Base-by-base conservation (phyloP, 1,140 invertebrate genomes). In the Drosophila melanogaster region DNA sequence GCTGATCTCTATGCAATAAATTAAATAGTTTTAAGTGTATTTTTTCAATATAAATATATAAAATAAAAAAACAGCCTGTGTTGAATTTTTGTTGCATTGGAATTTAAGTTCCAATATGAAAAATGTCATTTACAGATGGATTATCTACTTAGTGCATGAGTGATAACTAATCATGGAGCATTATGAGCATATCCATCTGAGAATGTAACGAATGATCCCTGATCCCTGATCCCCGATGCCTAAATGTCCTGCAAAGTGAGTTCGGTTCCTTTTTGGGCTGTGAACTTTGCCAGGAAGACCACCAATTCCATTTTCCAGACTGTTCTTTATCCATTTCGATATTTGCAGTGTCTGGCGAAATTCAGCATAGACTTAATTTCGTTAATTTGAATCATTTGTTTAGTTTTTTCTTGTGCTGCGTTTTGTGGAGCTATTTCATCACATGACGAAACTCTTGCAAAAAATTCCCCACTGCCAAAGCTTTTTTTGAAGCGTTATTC, bases 341-440 rank as follows among this genome's bases (percentile, higher is more conserved):
- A 41, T 24, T 72, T 71, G 49, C 44, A 30, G 14, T 11, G 11
- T 2, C 14, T 44, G 37, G 37, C 3, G 65, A 71, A 72, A 72
- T 43, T n/a, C 30, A 14, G 10, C 15, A 30, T 51, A n/a, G 11
- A 37, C 0, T 12, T 0, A 30, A 30, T 43, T 24, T 24, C 53
- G 30, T 57, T 11, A 30, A 19, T 11, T 47, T 62, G 19, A 11
- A 26, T 38, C 43, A 61, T 15, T 40, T 7, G 22, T 2, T 2
- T 46, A 11, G 14, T 7, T 22, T 33, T 10, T 5, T 57, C 19
- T n/a, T n/a, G n/a, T 51, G 19, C 19, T 26, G 2, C 1, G 1
- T 47, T 47, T 47, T 12, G 22, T 2, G 17, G 2, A 40, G 33
- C 30, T 59, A 77, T 81, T 81, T 81, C 79, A 81, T 50, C 67